Evolutionary conservation across 1,140 invertebrate genomes (phyloP).

Genomic region (Adoxophyes honmai): DNA sequence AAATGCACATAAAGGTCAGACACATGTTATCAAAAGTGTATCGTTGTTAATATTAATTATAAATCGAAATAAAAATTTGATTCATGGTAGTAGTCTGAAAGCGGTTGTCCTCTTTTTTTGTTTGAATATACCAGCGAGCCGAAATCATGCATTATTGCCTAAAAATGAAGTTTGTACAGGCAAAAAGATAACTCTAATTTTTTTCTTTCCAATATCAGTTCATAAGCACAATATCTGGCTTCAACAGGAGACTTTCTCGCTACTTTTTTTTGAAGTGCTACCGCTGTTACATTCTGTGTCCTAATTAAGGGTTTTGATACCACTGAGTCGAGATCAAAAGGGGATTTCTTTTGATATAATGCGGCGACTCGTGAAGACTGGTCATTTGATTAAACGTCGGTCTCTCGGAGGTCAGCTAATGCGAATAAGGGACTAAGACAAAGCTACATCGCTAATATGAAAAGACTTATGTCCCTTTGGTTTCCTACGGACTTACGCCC

Average conservation of each 20-base stretch:
- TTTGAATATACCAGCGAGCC: background rate
- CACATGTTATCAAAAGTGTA: too few species aligned
- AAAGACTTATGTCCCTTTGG: too few species aligned
- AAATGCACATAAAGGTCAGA: too few species aligned
- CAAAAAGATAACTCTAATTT: too few species aligned
- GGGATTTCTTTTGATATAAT: conserved; percentile 2
- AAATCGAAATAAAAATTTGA: too few species aligned
- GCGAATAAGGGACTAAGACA: background rate
- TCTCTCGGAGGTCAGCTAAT: background rate
- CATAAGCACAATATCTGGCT: background rate
- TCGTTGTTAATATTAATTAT: too few species aligned
- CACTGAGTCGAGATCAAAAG: background rate
- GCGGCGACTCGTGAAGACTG: background rate
- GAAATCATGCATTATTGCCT: too few species aligned
- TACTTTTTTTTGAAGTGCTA: background rate
- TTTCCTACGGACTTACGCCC: too few species aligned
- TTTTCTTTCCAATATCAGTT: too few species aligned
- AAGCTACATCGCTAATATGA: too few species aligned
- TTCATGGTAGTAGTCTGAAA: too few species aligned
- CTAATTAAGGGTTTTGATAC: conserved; percentile 7
- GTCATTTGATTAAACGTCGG: background rate
- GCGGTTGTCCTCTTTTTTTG: background rate
- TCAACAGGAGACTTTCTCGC: background rate
- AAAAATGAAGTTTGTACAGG: too few species aligned
- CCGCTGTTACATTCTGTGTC: background rate